Evolutionary conservation across 2,113 vertebrate species (phyloP).

Genomic region (Pardalotus punctatus): DNA sequence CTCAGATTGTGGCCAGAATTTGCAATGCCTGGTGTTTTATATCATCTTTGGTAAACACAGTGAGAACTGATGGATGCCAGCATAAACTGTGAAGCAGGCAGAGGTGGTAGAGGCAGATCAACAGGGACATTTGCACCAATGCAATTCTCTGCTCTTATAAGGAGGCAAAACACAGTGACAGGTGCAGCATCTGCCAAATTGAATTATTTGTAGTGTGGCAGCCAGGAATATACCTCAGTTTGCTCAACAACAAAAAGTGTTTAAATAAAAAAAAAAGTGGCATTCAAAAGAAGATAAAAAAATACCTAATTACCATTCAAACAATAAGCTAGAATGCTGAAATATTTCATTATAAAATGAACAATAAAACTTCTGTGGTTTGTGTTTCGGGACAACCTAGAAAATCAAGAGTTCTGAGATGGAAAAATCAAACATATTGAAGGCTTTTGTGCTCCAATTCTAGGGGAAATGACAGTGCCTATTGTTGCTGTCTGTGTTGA

Average conservation of each 20-base stretch:
- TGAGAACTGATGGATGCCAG: neutral
- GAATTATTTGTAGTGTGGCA: conserved; percentile 39
- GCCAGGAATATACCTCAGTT: conserved; percentile 26
- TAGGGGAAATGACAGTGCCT: neutral
- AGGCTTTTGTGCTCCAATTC: neutral
- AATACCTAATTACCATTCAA: conserved; percentile 28
- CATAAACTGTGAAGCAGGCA: neutral
- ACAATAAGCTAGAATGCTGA: conserved; percentile 5
- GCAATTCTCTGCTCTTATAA: neutral
- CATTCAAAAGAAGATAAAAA: conserved; percentile 39
- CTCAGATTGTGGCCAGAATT: neutral
- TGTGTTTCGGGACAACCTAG: neutral
- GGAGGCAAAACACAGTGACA: conserved; percentile 9
- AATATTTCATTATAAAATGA: conserved; percentile 9
- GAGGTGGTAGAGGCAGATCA: neutral
- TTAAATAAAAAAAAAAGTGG: neutral
- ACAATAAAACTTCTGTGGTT: neutral
- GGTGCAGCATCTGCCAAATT: conserved; percentile 30
- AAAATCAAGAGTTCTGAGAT: neutral
- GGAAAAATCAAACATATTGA: neutral
- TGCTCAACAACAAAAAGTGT: neutral
- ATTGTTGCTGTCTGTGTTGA: neutral
- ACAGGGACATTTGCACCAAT: neutral
- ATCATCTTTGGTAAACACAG: neutral
- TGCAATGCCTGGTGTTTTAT: neutral